A percentile compares a stretch with the other conserved stretches of the same genome.
Conservation (phyloP, 2,797 vertebrate species). For the Cephalopachus bancanus region DNA sequence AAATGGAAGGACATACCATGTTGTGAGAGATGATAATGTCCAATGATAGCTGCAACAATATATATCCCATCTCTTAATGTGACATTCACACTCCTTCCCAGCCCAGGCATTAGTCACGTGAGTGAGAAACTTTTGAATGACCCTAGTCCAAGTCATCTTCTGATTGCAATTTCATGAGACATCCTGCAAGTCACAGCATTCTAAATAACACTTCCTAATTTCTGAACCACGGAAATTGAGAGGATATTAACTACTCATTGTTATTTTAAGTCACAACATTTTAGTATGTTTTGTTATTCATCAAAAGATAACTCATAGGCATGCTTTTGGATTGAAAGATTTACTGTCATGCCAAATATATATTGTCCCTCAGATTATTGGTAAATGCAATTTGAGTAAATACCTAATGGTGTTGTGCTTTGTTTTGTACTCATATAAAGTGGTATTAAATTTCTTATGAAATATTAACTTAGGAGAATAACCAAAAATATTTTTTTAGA, state of each 20-base stretch:
- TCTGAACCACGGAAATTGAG: not conserved
- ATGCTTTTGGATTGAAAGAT: not conserved
- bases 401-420: not conserved
- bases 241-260: not conserved
- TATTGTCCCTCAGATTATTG: not conserved
- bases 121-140: not conserved
- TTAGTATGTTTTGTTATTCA: not conserved
- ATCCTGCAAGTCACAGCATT: not conserved
- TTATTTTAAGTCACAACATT: not conserved
- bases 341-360: not conserved
- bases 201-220: not conserved
- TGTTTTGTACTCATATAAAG: not conserved
- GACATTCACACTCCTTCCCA: not conserved
- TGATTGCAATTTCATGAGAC: not conserved
- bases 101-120: not conserved
- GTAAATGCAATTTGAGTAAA: not conserved
- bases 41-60: not conserved
- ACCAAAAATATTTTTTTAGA: not conserved
- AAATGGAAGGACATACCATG: not conserved
- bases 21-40: not conserved
- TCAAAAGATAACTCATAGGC: not conserved
- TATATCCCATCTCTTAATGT: not conserved
- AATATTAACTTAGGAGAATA: not conserved
- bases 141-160: not conserved
- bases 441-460: not conserved